Evolutionary conservation across 2,888 invertebrate genomes (phyloP), one percentile per base, ranked within the genome.

Genomic region (Melikaiella ostensackeni): DNA sequence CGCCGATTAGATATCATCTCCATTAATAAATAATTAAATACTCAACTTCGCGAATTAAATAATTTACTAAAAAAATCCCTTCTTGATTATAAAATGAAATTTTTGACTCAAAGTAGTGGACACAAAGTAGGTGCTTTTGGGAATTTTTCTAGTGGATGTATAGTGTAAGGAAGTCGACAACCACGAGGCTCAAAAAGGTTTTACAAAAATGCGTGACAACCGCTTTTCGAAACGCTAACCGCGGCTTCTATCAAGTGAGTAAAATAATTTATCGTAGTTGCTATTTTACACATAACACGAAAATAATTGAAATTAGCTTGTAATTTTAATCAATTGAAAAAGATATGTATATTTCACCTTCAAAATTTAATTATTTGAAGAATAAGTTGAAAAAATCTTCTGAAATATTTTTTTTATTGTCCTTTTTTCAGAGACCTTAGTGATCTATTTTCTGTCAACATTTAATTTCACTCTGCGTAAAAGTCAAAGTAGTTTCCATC

Each of bases 131-230:
- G 50, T 50, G 27, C n/a, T 33, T 33, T 64, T 42, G 16, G 50
- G 4, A n/a, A 33, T 30, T 30, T 50, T 70, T 27, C 59, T 59
- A 24, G 3, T 24, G 16, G 16, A 11, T 24, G 2, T 24, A 27
- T 24, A n/a, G 50, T 50, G n/a, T 70, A 5, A 50, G 30, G 30
- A 70, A 50, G 46, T 70, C 30, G 13, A 9, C 46, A 70, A 70
- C 11, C 61, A 84, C 84, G 82, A 78, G 80, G 19, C 70, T 85
- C 46, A 85, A 82, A 77, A 76, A 85, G 59, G 24, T 85, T 42
- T 61, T 84, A 59, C 85, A 85, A 50, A 84, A 85, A 84, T 84
- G 84, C 75, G 79, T 82, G 21, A 50, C 80, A 64, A 80, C 73
- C 35, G 77, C 78, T 2, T 85, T 83, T 61, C 77, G 75, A 64